A percentile compares a stretch with the other conserved stretches of the same genome.
These are phyloP conservation scores for Hemistola chrysoprasaria DNA, from an alignment of 2,888 invertebrate genomes.

Conservation along the genomic window DNA sequence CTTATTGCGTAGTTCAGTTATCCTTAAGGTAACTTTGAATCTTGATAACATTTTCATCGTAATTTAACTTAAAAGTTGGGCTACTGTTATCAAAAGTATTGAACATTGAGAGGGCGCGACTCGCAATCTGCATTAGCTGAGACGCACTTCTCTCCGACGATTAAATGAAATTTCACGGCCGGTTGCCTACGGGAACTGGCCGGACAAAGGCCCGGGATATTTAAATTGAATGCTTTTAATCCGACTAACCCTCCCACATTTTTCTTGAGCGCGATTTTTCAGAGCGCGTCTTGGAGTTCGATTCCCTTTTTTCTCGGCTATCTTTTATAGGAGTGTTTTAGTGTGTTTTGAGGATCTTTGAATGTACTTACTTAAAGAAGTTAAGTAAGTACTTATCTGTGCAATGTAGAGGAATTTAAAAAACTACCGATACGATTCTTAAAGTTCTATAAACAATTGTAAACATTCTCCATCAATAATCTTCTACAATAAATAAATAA, in stretches of 20 bases:
- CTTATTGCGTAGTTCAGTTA: too few species aligned
- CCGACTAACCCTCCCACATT: constrained; percentile 53
- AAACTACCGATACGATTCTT: too few species aligned
- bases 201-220: constrained; percentile 74
- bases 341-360: too few species aligned
- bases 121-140: constrained; percentile 77
- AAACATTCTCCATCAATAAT: too few species aligned
- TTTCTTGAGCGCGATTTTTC: constrained; percentile 45
- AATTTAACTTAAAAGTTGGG: not conserved
- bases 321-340: constrained; percentile 15
- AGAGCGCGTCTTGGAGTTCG: constrained; percentile 32
- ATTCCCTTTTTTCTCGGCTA: constrained; percentile 20
- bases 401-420: too few species aligned
- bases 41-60: too few species aligned
- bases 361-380: too few species aligned
- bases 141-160: constrained; percentile 76
- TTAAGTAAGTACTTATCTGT: too few species aligned
- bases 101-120: constrained; percentile 47
- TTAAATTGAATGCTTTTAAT: constrained; percentile 76
- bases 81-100: constrained; percentile 9
- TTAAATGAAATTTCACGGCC: constrained; percentile 79
- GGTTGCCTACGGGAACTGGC: constrained; percentile 68
- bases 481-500: constrained; percentile 1
- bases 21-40: too few species aligned
- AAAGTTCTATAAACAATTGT: too few species aligned